Evolutionary conservation across 2,797 vertebrate genomes (phyloP), one percentile per base, ranked within the genome.

Genomic region (Phaenicophaeus curvirostris): DNA sequence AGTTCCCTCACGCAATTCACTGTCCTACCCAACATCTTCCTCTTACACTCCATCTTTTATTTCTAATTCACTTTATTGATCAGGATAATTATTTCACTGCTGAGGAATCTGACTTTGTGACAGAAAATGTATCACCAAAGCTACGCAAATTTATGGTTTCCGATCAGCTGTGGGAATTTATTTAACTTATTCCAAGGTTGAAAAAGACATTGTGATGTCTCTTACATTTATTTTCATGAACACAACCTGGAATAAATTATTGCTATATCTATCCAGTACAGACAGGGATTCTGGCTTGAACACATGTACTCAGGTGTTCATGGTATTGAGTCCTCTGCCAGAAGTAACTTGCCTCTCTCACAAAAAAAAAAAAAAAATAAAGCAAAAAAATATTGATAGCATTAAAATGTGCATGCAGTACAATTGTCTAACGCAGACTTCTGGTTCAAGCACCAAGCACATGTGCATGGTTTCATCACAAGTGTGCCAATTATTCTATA

Each of bases 191-290:
- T 96, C 61, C 65, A 90, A 97, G 87, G 91, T 95, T 96, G 85
- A 96, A 96, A 93, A 85, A 92, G 90, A 67, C 44, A 73, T 86
- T 94, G 21, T 78, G 62, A 94, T 82, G 87, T 59, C 80, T 95
- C 96, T 94, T 94, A 89, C 85, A 95, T 97, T 92, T 97, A 94
- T 95, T 97, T 97, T 93, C 81, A 94, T 87, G 87, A 97, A 94
- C 68, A 74, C 85, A 69, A 84, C 74, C 75, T 75, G 14, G 59
- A 97, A 96, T 96, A 97, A 96, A 97, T 96, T 95, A 78, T 31
- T 68, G 39, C 21, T 77, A 4, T 95, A 96, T 87, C 95, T 96
- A 9, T 86, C 25, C 93, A 93, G 63, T 67, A 41, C 88, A 97
- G 73, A 88, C 44, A 83, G 68, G 71, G 71, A 79, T 93, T 80